Base-by-base conservation (phyloP, 2,888 invertebrate species). In the Fragum fragum region DNA sequence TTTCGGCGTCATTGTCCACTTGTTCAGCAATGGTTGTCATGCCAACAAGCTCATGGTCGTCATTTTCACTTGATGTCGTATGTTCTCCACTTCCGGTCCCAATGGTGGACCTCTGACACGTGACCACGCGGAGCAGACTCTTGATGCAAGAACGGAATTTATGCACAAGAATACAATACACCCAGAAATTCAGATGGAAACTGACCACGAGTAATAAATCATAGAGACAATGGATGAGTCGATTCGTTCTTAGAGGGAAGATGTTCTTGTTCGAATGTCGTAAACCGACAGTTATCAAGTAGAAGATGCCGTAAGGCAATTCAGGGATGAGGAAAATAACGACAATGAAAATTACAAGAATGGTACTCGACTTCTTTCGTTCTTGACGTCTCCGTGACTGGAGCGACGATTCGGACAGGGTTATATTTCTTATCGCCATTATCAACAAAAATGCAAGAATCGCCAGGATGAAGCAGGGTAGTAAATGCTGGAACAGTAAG, bases 121-220 rank as follows among this genome's bases (percentile, higher is more conserved):
- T 71, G 14, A 74, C 57, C 18, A 77, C 6, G 6, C 61, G 74
- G 18, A 80, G 26, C 16, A 80, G 16, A 6, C n/a, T 39, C 70
- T 82, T 82, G n/a, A 82, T 47, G 47, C 75, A 69, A 0, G 57
- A 47, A n/a, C 70, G 59, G 52, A 85, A 82, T n/a, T 59, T 75
- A 3, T 70, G 71, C 2, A 80, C 59, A 53, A 85, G 66, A 1
- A 80, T 32, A 57, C 77, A 75, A 42, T 85, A 85, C 26, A 85
- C 82, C 85, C 85, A 85, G 32, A 85, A 85, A 68, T 85, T 85
- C n/a, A 80, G 61, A 68, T 85, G 82, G 66, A 82, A 85, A 21
- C 79, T 82, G 7, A 85, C 16, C 0, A 85, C 47, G 18, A 85
- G 29, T 7, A 78, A 57, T 9, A 85, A 6, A 28, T 85, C 85